Conservation (phyloP, 2,113 vertebrate species). For the Pygoscelis antarcticus region DNA sequence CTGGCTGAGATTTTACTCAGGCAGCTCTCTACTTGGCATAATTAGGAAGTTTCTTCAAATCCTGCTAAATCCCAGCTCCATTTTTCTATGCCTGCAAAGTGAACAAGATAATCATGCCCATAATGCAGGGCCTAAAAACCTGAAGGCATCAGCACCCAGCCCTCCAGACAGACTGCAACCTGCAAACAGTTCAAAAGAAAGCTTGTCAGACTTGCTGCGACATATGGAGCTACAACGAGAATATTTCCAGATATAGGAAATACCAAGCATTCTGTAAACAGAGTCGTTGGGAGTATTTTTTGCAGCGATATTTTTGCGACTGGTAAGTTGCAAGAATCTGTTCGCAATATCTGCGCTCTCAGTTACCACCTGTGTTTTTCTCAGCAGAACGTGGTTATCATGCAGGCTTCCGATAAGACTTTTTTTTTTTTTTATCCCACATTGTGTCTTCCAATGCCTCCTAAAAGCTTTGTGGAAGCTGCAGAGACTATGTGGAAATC, state of each 20-base stretch:
- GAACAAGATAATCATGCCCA: slow-evolving; percentile 63
- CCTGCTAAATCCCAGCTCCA: slow-evolving; percentile 2
- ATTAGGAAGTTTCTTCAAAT: slow-evolving; percentile 49
- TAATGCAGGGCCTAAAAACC: slow-evolving; percentile 47
- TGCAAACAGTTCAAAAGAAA: slow-evolving; percentile 57
- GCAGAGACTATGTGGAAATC: not conserved
- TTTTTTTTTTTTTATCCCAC: not conserved
- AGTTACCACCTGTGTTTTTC: slow-evolving; percentile 42
- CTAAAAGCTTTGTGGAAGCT: not conserved
- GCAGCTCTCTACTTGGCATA: slow-evolving; percentile 26
- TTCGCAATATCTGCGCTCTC: slow-evolving; percentile 19
- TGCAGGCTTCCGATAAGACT: not conserved
- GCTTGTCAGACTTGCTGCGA: slow-evolving; percentile 61
- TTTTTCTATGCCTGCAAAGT: slow-evolving; percentile 40
- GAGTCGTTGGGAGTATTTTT: slow-evolving; percentile 35
- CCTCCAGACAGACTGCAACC: slow-evolving; percentile 65
- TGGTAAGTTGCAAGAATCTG: slow-evolving; percentile 57
- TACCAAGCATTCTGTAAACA: slow-evolving; percentile 69
- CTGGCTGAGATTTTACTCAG: slow-evolving; percentile 9
- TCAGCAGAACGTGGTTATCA: slow-evolving; percentile 13
- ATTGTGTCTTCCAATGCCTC: not conserved
- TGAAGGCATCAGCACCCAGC: slow-evolving; percentile 63
- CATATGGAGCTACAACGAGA: slow-evolving; percentile 60
- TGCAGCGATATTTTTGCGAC: slow-evolving; percentile 54
- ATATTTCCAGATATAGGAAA: slow-evolving; percentile 65